Evolutionary conservation across 2,113 vertebrate species (phyloP).

Genomic region (Tiliqua scincoides): DNA sequence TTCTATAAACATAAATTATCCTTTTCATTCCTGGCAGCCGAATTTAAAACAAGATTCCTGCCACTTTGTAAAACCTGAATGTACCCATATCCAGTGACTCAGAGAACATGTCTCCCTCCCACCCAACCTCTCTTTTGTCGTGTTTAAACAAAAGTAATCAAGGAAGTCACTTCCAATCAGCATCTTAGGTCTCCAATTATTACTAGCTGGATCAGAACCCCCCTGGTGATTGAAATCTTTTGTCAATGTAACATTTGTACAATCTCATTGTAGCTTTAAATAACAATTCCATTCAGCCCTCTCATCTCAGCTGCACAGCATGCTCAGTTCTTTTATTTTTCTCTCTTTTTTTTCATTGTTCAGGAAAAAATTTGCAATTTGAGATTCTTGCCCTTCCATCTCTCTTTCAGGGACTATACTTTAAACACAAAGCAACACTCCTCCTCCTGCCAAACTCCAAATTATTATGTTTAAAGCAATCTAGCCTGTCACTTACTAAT

Average conservation of each 20-base stretch:
- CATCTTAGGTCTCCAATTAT: background rate
- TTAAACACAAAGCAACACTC: background rate
- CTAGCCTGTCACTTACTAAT: conserved; percentile 6
- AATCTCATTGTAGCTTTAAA: background rate
- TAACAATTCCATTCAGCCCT: conserved; percentile 11
- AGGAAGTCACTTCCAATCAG: background rate
- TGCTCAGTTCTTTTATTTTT: background rate
- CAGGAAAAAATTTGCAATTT: background rate
- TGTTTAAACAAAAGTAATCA: conserved; percentile 17
- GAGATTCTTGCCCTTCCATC: background rate
- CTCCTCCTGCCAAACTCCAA: conserved; percentile 20
- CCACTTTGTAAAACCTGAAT: background rate
- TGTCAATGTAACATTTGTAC: conserved; percentile 4
- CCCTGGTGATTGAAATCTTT: background rate
- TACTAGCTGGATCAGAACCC: background rate
- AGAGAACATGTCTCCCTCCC: background rate
- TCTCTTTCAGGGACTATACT: background rate
- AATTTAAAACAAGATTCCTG: background rate
- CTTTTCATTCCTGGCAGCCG: background rate
- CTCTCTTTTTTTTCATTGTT: conserved; percentile 21
- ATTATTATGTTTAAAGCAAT: conserved; percentile 25
- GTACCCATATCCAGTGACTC: background rate
- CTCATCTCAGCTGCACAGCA: background rate
- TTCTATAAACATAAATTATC: background rate
- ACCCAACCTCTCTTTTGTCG: background rate